Percentiles rank a stretch among this genome's conserved stretches.
phyloP scores from a whole-genome alignment of 2,113 vertebrate genomes.

The Bos indicus region DNA sequence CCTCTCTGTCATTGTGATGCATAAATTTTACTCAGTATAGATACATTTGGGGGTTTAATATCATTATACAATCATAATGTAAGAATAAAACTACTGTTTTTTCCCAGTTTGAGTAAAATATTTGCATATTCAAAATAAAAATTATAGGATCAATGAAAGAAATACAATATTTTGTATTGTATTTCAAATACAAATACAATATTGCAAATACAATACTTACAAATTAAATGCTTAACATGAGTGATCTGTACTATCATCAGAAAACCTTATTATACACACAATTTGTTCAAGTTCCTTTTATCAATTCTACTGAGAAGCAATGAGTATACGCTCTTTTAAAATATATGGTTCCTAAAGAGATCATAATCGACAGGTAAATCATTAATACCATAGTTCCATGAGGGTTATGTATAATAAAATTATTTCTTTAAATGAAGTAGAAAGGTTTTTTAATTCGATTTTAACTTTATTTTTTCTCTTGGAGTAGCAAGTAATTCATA shows the following conservation, averaged over 20 bases:
- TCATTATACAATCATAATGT: background rate
- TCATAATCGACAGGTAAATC: background rate
- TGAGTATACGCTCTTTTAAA: background rate
- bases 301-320: background rate
- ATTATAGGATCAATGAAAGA: background rate
- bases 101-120: background rate
- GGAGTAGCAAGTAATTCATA: conserved; percentile 47
- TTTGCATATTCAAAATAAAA: conserved; percentile 3
- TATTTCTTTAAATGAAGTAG: background rate
- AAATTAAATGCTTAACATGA: background rate
- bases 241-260: background rate
- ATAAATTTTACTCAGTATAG: background rate
- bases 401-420: background rate
- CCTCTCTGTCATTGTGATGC: background rate
- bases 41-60: background rate
- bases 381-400: background rate
- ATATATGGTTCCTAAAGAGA: background rate
- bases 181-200: background rate
- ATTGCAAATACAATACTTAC: background rate
- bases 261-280: background rate
- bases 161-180: background rate
- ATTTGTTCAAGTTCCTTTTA: background rate
- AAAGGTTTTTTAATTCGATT: background rate
- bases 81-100: background rate
- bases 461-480: background rate